phyloP scores from a whole-genome alignment of 2,113 vertebrate genomes.

The Calidris pugnax region DNA sequence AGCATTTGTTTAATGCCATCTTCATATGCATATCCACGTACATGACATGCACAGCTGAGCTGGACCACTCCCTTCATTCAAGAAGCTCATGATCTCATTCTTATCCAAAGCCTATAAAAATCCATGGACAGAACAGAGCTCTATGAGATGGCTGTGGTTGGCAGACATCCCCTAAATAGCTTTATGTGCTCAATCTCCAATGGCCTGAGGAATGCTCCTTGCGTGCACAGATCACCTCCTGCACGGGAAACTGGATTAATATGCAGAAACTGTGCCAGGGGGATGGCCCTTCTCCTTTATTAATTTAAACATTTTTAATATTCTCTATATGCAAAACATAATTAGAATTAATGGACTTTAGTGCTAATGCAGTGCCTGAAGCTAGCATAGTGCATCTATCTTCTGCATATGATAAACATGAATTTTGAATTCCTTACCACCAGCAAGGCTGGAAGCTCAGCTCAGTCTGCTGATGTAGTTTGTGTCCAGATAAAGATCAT shows the following conservation, averaged over 20 bases:
- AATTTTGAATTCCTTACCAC: slow-evolving; percentile 44
- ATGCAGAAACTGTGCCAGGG: slow-evolving; percentile 41
- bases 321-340: slow-evolving; percentile 63
- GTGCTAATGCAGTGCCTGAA: slow-evolving; percentile 44
- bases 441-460: slow-evolving; percentile 38
- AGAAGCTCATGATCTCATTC: not conserved
- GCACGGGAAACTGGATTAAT: slow-evolving; percentile 3
- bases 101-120: not conserved
- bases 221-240: slow-evolving; percentile 19
- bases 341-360: slow-evolving; percentile 61
- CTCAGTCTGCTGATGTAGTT: slow-evolving; percentile 6
- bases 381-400: slow-evolving; percentile 35
- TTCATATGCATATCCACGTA: not conserved
- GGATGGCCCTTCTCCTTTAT: slow-evolving; percentile 37
- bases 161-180: not conserved
- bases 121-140: not conserved
- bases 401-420: slow-evolving; percentile 24
- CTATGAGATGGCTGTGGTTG: not conserved
- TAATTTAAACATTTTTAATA: slow-evolving; percentile 68
- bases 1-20: not conserved
- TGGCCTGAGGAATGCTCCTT: slow-evolving; percentile 7
- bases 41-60: not conserved
- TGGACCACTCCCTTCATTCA: not conserved
- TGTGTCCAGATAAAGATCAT: slow-evolving; percentile 49
- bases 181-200: not conserved